Conservation (phyloP, 1,140 invertebrate genomes). For the Tetranychus urticae region DNA sequence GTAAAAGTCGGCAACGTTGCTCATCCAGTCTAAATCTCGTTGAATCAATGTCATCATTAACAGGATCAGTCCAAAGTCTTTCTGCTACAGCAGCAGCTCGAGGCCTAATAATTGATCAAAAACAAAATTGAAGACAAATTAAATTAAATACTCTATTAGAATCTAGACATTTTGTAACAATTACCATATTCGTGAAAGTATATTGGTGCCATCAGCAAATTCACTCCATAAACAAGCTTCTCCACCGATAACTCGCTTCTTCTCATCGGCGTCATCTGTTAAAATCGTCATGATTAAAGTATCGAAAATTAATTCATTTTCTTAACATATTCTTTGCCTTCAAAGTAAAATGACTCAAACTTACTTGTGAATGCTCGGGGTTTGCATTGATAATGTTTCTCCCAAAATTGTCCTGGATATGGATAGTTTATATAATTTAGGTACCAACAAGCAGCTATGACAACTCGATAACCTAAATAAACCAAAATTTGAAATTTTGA, state of each 20-base stretch:
- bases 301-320: not conserved
- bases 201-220: slow-evolving; percentile 18
- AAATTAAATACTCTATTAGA: not conserved
- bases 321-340: not conserved
- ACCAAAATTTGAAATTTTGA: no score
- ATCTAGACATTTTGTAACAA: not conserved
- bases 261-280: slow-evolving; percentile 1
- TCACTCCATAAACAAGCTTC: slow-evolving; percentile 22
- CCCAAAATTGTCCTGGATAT: slow-evolving; percentile 21
- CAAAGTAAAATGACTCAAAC: not conserved
- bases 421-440: slow-evolving; percentile 22
- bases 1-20: slow-evolving; percentile 2
- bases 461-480: slow-evolving; percentile 2
- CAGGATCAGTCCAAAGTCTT: slow-evolving; percentile 37
- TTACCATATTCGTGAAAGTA: not conserved
- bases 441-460: slow-evolving; percentile 22
- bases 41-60: not conserved
- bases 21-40: not conserved
- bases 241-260: slow-evolving; percentile 16
- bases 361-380: not conserved
- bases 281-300: not conserved
- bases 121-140: not conserved
- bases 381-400: slow-evolving; percentile 21
- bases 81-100: slow-evolving; percentile 58
- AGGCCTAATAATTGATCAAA: slow-evolving; percentile 21